phyloP scores from a whole-genome alignment of 2,113 vertebrate species.

The Aegithalos caudatus region DNA sequence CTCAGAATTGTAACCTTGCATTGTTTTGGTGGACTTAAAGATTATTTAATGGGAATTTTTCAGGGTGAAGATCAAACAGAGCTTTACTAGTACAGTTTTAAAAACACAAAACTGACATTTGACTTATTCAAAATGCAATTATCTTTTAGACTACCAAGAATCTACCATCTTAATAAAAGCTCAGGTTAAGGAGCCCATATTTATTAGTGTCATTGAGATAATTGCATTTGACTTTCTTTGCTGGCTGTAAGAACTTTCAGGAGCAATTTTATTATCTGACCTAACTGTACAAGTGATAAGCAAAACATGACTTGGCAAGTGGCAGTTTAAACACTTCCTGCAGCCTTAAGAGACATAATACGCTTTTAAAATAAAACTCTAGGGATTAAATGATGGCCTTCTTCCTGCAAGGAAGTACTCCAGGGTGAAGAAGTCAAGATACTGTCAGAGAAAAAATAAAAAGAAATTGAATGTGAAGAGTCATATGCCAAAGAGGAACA shows the following conservation, averaged over 20 bases:
- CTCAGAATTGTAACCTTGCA: not conserved
- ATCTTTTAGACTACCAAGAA: not conserved
- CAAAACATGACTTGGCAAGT: not conserved
- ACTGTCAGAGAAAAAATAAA: not conserved
- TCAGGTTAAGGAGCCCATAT: slow-evolving; percentile 4
- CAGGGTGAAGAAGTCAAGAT: not conserved
- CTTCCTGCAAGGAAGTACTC: not conserved
- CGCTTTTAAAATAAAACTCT: not conserved
- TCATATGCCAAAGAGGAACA: not conserved
- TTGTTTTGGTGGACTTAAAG: not conserved
- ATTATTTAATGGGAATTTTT: not conserved
- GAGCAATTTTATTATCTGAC: slow-evolving; percentile 21
- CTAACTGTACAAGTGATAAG: slow-evolving; percentile 10
- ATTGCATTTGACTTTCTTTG: slow-evolving; percentile 29
- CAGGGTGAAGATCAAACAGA: not conserved
- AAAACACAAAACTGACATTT: not conserved
- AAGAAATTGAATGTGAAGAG: not conserved
- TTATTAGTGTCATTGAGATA: slow-evolving; percentile 31
- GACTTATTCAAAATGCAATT: not conserved
- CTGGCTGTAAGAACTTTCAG: slow-evolving; percentile 16
- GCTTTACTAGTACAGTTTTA: not conserved
- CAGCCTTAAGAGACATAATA: not conserved
- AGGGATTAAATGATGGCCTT: not conserved
- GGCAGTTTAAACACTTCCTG: slow-evolving; percentile 13
- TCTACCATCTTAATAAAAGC: not conserved